Percentiles rank a stretch among this genome's conserved stretches.
Conservation (phyloP, 53 echinoderm and acorn worm species). For the Zoroaster sp. region DNA sequence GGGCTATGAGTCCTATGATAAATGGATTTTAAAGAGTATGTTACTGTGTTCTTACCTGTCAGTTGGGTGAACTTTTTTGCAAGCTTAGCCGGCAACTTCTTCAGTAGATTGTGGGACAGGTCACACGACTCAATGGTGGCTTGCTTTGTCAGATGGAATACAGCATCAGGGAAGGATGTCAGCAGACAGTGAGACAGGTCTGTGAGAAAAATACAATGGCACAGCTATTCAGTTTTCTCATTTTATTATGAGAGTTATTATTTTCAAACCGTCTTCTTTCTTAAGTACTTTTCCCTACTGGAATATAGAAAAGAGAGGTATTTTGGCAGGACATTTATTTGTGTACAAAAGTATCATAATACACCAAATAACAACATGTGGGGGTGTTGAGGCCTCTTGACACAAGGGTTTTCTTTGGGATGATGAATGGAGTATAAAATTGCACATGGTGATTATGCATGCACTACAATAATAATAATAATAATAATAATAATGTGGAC, state of each 20-base stretch:
- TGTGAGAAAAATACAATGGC: background rate
- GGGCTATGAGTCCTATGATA: too few relatives aligned
- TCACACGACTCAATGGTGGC: conserved; percentile 38
- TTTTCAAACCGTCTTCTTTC: too few relatives aligned
- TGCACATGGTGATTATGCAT: too few relatives aligned
- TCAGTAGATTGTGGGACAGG: conserved; percentile 25
- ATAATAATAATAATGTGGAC: too few relatives aligned
- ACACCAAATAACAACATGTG: background rate
- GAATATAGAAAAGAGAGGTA: background rate
- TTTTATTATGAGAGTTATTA: too few relatives aligned
- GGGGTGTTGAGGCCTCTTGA: background rate
- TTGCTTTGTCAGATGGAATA: conserved; percentile 35
- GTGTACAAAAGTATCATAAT: background rate
- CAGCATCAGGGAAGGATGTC: conserved; percentile 30
- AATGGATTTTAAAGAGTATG: too few relatives aligned
- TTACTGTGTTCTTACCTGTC: conserved; percentile 33
- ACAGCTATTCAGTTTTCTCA: background rate
- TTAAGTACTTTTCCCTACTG: too few relatives aligned
- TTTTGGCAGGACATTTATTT: background rate
- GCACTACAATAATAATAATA: too few relatives aligned
- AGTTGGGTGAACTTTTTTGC: conserved; percentile 8
- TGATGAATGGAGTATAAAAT: too few relatives aligned
- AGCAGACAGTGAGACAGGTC: conserved; percentile 26
- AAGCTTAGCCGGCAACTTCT: conserved; percentile 36
- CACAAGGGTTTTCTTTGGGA: background rate